Percentiles rank a stretch among this genome's conserved stretches.
phyloP scores from a whole-genome alignment of 2,888 invertebrate species.

The Dasypolia templi region DNA sequence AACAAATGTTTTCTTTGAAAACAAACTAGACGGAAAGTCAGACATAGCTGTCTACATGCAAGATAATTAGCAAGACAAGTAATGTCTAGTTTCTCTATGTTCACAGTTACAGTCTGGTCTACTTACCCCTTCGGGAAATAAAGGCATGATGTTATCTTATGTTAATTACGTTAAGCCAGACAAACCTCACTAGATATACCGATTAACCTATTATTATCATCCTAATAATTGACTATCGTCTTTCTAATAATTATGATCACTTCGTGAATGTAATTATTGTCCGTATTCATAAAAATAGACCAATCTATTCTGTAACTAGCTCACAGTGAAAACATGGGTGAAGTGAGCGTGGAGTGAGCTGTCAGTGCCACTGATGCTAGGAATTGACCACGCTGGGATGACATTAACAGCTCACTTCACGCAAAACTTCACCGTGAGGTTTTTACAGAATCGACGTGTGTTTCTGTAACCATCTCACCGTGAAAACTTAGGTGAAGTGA shows the following conservation, averaged over 20 bases:
- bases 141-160: background rate
- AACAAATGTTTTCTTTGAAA: background rate
- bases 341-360: background rate
- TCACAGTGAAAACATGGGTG: background rate
- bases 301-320: background rate
- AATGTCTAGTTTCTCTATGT: background rate
- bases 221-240: too few species aligned
- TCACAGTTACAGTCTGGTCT: too few species aligned
- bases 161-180: background rate
- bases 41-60: background rate
- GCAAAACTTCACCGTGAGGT: background rate
- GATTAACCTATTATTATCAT: conserved; percentile 3
- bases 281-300: too few species aligned
- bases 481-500: too few species aligned
- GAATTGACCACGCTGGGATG: too few species aligned
- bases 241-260: too few species aligned
- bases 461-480: too few species aligned
- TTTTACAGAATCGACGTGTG: too few species aligned
- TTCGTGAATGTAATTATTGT: too few species aligned
- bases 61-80: background rate
- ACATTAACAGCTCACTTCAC: background rate
- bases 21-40: background rate
- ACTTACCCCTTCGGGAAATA: background rate
- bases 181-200: background rate
- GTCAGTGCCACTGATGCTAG: too few species aligned